Evolutionary conservation across 2,888 invertebrate genomes (phyloP).

Genomic region (Thecophora atra): DNA sequence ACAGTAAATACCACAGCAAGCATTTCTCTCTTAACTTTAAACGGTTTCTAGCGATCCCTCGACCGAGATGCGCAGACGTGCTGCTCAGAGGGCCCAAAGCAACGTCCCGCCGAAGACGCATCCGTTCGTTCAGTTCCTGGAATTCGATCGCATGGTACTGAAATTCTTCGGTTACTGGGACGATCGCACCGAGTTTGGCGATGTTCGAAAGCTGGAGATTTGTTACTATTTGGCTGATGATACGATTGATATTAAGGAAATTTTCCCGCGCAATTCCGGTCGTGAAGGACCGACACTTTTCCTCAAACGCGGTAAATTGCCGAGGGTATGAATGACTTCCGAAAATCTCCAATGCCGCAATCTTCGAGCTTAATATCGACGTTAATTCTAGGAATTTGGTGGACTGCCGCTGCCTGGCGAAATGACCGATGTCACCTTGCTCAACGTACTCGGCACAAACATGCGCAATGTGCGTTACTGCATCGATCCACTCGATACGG

Average conservation of each 20-base stretch:
- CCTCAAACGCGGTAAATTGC: conserved; percentile 78
- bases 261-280: conserved; percentile 74
- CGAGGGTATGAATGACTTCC: conserved; percentile 73
- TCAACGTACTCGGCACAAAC: conserved; percentile 73
- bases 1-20: too few relatives aligned
- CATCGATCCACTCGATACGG: conserved; percentile 70
- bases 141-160: conserved; percentile 78
- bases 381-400: conserved; percentile 49
- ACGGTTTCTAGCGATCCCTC: conserved; percentile 66
- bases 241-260: conserved; percentile 88
- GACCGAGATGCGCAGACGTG: conserved; percentile 65
- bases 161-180: conserved; percentile 92
- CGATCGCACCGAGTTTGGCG: conserved; percentile 81
- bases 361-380: background rate
- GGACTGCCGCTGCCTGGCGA: conserved; percentile 67
- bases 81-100: conserved; percentile 48
- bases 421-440: conserved; percentile 67
- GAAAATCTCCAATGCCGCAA: too few relatives aligned
- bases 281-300: conserved; percentile 78
- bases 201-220: conserved; percentile 79
- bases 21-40: background rate
- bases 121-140: conserved; percentile 82
- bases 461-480: conserved; percentile 69
- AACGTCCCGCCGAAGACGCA: conserved; percentile 68
- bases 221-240: conserved; percentile 89